Conservation (phyloP, 2,113 vertebrate genomes). For the Prochilodus magdalenae region DNA sequence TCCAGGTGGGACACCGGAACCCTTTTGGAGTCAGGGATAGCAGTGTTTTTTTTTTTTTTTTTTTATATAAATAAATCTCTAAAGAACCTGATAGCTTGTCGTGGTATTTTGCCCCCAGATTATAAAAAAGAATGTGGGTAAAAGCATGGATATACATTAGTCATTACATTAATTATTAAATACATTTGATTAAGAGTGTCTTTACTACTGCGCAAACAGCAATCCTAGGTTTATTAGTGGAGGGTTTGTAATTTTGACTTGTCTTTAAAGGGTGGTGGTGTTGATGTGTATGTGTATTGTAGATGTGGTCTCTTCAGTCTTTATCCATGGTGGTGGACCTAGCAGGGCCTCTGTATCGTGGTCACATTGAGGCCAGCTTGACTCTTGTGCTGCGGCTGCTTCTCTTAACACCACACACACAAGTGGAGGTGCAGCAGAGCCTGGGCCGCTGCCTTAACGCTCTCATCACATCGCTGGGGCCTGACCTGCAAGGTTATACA, state of each 20-base stretch:
- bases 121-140: no score
- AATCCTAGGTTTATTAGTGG: background rate
- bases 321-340: conserved; percentile 87
- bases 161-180: no score
- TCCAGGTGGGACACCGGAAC: conserved; percentile 85
- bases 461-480: conserved; percentile 73
- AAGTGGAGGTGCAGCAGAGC: conserved; percentile 85
- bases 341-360: conserved; percentile 82
- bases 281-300: conserved; percentile 26
- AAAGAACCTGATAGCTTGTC: background rate
- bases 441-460: conserved; percentile 68
- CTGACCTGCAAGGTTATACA: conserved; percentile 70
- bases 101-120: no score
- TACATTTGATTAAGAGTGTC: no score
- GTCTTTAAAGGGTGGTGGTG: background rate
- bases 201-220: no score
- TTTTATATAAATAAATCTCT: no score
- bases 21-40: background rate
- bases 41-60: background rate
- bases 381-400: conserved; percentile 84
- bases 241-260: background rate
- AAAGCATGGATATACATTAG: no score
- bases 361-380: conserved; percentile 85
- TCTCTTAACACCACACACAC: conserved; percentile 83
- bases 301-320: conserved; percentile 89